A percentile compares a stretch with the other conserved stretches of the same genome.
These are phyloP conservation scores for Beris morrisii DNA, from an alignment of 2,888 invertebrate genomes.

Conservation along the genomic window DNA sequence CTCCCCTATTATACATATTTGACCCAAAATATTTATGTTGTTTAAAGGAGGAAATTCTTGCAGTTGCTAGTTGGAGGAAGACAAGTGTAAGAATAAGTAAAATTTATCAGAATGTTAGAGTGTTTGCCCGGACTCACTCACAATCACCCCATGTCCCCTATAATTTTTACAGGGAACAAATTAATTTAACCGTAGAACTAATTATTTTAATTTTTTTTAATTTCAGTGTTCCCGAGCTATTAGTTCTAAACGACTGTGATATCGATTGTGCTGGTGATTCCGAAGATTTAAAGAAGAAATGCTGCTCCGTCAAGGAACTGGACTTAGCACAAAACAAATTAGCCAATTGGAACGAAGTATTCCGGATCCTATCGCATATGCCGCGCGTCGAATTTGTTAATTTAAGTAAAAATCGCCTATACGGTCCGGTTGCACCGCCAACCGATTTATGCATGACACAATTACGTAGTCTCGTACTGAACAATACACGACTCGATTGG, in stretches of 20 bases:
- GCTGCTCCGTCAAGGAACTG: slow-evolving; percentile 87
- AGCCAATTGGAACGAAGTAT: slow-evolving; percentile 87
- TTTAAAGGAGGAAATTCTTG: too few relatives aligned
- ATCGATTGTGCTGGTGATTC: slow-evolving; percentile 88
- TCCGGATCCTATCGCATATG: slow-evolving; percentile 83
- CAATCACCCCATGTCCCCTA: too few relatives aligned
- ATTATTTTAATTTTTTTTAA: too few relatives aligned
- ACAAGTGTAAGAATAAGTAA: too few relatives aligned
- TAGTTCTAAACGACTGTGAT: slow-evolving; percentile 89
- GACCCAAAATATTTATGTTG: too few relatives aligned
- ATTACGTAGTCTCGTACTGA: slow-evolving; percentile 78
- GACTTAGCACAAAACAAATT: slow-evolving; percentile 93
- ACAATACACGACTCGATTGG: slow-evolving; percentile 88
- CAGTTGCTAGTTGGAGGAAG: too few relatives aligned
- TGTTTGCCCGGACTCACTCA: too few relatives aligned
- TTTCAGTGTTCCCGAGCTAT: slow-evolving; percentile 72
- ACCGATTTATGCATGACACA: slow-evolving; percentile 56
- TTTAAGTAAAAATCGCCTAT: slow-evolving; percentile 84
- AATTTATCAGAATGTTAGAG: too few relatives aligned
- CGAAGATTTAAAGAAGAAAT: slow-evolving; percentile 76
- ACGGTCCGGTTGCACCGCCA: slow-evolving; percentile 66
- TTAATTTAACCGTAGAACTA: too few relatives aligned
- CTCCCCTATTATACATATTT: too few relatives aligned
- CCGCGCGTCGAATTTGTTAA: slow-evolving; percentile 89
- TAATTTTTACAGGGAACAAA: too few relatives aligned